Percentiles rank a stretch among this genome's conserved stretches.
phyloP scores from a whole-genome alignment of 1,140 invertebrate species.

The Rhagoletis pomonella region DNA sequence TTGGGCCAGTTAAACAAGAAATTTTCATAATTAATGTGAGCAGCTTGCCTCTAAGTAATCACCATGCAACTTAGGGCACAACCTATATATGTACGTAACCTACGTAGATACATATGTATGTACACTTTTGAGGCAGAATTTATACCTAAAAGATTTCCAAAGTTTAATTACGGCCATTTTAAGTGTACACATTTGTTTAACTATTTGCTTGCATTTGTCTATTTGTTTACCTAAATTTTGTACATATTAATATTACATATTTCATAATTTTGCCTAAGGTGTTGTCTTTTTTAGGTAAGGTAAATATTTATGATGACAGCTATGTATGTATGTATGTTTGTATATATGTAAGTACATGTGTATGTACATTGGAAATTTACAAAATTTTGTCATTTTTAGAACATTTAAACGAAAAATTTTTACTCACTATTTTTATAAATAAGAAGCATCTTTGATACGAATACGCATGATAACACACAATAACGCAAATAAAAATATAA shows the following conservation, averaged over 20 bases:
- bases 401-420: too few species aligned
- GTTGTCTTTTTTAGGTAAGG: background rate
- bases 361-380: too few species aligned
- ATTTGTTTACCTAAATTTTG: background rate
- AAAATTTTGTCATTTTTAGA: too few species aligned
- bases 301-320: background rate
- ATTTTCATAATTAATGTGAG: conserved; percentile 32
- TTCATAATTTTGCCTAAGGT: background rate
- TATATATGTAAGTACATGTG: too few species aligned
- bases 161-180: conserved; percentile 20
- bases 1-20: background rate
- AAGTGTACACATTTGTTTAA: background rate
- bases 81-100: background rate
- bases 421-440: too few species aligned
- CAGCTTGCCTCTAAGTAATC: background rate
- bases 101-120: background rate
- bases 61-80: background rate
- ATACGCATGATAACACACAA: too few species aligned
- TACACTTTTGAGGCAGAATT: background rate
- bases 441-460: too few species aligned
- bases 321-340: too few species aligned
- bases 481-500: too few species aligned
- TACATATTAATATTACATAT: background rate
- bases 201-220: background rate
- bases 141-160: background rate